Base-by-base conservation (phyloP, 1,140 invertebrate species). In the Scaptomyza graminum region DNA sequence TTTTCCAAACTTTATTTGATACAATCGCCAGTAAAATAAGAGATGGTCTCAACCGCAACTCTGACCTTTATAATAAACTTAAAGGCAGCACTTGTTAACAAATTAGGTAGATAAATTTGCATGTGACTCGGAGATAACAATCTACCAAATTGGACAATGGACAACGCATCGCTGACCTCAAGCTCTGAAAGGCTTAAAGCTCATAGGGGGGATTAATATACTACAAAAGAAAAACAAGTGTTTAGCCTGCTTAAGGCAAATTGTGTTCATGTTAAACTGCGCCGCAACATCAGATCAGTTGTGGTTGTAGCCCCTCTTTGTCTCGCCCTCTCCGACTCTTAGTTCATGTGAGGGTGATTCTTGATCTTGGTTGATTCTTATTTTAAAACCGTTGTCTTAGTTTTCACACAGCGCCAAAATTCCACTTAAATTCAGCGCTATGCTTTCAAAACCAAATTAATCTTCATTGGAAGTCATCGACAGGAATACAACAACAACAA, bases 401-500 rank as follows among this genome's bases (percentile, higher is more conserved):
- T 88, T 79, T 65, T 72, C 61, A 68, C 54, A 72, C 61, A 31
- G 52, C 67, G 49, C 13, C 49, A 25, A 89, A 34, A 73, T 90
- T 90, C 83, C 83, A 68, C 63, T 79, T 79, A 87, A 90, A 71
- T 64, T 52, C 61, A 69, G 46, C 65, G 67, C 66, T 66, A 50
- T 72, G 55, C 74, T 78, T 82, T 82, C 72, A 79, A 84, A 84
- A 78, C 60, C 16, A 87, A 90, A 90, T 90, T 90, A 90, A 90
- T 90, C 87, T 90, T 90, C 79, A 82, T 90, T 90, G 78, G 82
- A 70, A 82, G 62, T 69, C 67, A 90, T 90, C 87, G 85, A 90
- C 81, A 90, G 85, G 63, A 72, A 67, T 66, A 47, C 41, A 64
- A 54, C 16, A 37, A 15, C 5, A 31, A 28, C 43, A 28, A 56